Conservation (phyloP, 2,797 vertebrate genomes). For the Pagetopsis macropterus region DNA sequence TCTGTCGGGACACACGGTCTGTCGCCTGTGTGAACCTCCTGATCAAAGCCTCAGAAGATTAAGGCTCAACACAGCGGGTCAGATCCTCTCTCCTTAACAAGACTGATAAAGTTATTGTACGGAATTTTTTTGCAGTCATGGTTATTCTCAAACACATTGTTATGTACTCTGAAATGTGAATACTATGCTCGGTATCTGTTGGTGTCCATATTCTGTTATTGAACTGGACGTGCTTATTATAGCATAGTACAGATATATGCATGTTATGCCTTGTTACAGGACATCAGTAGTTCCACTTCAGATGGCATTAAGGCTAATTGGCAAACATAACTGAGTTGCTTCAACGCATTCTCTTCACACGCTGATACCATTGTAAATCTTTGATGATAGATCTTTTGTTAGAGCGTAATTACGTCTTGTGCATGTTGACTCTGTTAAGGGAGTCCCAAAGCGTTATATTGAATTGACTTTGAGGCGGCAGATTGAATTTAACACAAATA, state of each 20-base stretch:
- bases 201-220: not conserved
- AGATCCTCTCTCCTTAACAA: slow-evolving; percentile 46
- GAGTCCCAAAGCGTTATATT: slow-evolving; percentile 64
- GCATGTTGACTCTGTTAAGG: slow-evolving; percentile 44
- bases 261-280: not conserved
- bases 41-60: slow-evolving; percentile 77
- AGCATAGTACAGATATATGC: not conserved
- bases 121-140: slow-evolving; percentile 15
- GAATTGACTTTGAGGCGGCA: slow-evolving; percentile 64
- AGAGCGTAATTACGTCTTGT: slow-evolving; percentile 63
- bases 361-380: slow-evolving; percentile 47
- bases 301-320: slow-evolving; percentile 5
- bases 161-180: not conserved
- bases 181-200: not conserved
- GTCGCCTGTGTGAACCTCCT: slow-evolving; percentile 60
- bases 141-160: slow-evolving; percentile 16
- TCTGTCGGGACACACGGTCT: too few relatives aligned
- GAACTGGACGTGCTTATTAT: not conserved
- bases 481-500: slow-evolving; percentile 72
- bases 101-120: slow-evolving; percentile 25
- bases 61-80: slow-evolving; percentile 61
- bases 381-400: slow-evolving; percentile 63
- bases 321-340: slow-evolving; percentile 23
- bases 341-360: slow-evolving; percentile 24
- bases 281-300: slow-evolving; percentile 9